Conservation (phyloP, 2,113 vertebrate species). For the Tamias sibiricus region DNA sequence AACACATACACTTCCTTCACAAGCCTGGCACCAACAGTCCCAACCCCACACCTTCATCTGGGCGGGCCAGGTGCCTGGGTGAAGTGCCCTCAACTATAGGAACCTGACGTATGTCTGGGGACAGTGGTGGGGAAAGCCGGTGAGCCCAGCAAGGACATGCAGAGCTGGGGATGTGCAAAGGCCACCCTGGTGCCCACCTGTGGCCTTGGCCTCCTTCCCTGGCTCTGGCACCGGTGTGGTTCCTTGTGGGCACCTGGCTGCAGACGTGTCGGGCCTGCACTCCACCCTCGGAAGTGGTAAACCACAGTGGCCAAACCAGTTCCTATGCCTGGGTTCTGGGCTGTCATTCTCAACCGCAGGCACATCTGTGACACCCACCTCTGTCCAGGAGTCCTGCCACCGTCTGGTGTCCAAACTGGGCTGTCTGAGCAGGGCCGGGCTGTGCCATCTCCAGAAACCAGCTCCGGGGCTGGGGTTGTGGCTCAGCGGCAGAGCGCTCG, state of each 20-base stretch:
- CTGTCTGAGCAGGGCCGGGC: not conserved
- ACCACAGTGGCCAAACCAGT: constrained; percentile 58
- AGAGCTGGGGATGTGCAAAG: not conserved
- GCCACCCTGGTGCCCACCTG: not conserved
- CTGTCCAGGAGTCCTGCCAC: not conserved
- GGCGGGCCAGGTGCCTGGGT: not conserved
- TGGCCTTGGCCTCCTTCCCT: not conserved
- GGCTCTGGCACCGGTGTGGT: not conserved
- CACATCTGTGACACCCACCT: not conserved
- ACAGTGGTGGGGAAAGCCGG: not conserved
- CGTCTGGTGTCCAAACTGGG: no score
- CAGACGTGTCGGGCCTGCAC: not conserved
- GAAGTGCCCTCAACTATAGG: not conserved
- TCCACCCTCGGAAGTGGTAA: constrained; percentile 38
- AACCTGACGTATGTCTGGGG: not conserved
- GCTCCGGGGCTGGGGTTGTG: no score
- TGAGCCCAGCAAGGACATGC: not conserved
- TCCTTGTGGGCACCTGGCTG: not conserved
- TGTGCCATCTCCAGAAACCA: not conserved
- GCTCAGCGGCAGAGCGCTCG: no score
- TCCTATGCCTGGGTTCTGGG: not conserved
- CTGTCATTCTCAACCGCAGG: not conserved
- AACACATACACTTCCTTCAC: not conserved
- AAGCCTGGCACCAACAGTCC: not conserved
- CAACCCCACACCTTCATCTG: not conserved